Percentiles rank a stretch among this genome's conserved stretches.
These are phyloP conservation scores for Siderastrea siderea DNA, from an alignment of 92 coral and sea anemone species.

Conservation along the genomic window DNA sequence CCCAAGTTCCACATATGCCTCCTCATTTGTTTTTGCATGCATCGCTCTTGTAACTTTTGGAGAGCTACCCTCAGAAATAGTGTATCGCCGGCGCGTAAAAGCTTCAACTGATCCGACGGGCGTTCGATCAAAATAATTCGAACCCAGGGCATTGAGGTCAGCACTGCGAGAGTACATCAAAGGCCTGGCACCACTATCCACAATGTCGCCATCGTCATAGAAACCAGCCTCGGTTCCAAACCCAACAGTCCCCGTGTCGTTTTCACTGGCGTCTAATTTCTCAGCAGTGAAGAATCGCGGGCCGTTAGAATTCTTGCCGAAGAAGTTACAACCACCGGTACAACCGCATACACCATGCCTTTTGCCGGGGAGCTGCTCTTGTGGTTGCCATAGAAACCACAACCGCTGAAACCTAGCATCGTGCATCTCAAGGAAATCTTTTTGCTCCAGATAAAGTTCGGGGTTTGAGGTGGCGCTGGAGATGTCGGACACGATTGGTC, in stretches of 20 bases:
- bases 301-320: conserved; percentile 93
- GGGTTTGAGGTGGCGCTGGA: conserved; percentile 73
- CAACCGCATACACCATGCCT: conserved; percentile 89
- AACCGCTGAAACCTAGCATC: conserved; percentile 85
- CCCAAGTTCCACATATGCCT: conserved; percentile 24
- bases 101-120: conserved; percentile 93
- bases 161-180: conserved; percentile 88
- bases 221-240: conserved; percentile 87
- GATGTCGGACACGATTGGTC: conserved; percentile 92
- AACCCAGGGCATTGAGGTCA: conserved; percentile 77
- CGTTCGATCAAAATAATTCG: conserved; percentile 81
- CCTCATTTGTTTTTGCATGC: conserved; percentile 24
- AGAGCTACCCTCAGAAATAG: conserved; percentile 83
- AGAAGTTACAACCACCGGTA: conserved; percentile 97
- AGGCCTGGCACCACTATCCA: conserved; percentile 83
- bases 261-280: conserved; percentile 93
- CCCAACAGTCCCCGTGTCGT: conserved; percentile 87
- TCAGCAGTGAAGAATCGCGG: conserved; percentile 90
- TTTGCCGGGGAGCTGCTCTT: conserved; percentile 55
- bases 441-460: conserved; percentile 80
- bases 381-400: conserved; percentile 96
- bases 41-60: conserved; percentile 73
- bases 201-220: conserved; percentile 87
- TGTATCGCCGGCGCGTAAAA: conserved; percentile 90
- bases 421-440: conserved; percentile 90